Percentiles rank a stretch among this genome's conserved stretches.
phyloP scores from a whole-genome alignment of 2,888 invertebrate genomes.

The Chrysina gloriosa region DNA sequence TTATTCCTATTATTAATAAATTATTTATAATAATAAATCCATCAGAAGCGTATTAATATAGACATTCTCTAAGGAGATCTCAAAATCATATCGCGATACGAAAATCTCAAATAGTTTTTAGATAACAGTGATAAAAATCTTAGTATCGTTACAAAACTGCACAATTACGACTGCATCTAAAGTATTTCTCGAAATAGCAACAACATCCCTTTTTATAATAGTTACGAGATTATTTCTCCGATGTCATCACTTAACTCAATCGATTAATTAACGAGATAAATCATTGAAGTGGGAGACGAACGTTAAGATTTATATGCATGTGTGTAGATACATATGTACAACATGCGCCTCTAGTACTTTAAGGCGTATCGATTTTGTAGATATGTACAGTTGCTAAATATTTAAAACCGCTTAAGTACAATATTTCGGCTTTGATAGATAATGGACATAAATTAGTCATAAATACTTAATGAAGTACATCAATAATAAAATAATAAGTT shows the following conservation, averaged over 20 bases:
- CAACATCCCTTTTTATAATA: conserved; percentile 22
- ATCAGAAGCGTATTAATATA: too few relatives aligned
- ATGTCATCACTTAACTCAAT: background rate
- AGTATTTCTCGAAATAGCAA: conserved; percentile 20
- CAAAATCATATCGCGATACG: background rate
- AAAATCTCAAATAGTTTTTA: background rate
- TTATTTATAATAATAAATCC: too few relatives aligned
- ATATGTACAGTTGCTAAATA: conserved; percentile 15
- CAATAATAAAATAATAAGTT: conserved; percentile 16
- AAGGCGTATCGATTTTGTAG: conserved; percentile 18
- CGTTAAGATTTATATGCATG: background rate
- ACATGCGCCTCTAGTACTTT: background rate
- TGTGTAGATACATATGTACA: background rate
- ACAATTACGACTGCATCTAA: conserved; percentile 29
- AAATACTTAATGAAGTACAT: conserved; percentile 21
- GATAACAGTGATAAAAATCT: conserved; percentile 4
- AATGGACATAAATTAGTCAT: conserved; percentile 23
- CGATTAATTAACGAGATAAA: conserved; percentile 27
- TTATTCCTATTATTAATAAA: too few relatives aligned
- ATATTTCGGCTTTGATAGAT: conserved; percentile 22
- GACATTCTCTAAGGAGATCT: too few relatives aligned
- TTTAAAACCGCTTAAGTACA: conserved; percentile 11
- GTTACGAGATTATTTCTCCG: conserved; percentile 15
- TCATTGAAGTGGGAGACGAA: conserved; percentile 4
- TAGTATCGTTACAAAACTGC: background rate